Evolutionary conservation across 2,797 vertebrate genomes (phyloP).

Genomic region (Atherinosoma microstoma): DNA sequence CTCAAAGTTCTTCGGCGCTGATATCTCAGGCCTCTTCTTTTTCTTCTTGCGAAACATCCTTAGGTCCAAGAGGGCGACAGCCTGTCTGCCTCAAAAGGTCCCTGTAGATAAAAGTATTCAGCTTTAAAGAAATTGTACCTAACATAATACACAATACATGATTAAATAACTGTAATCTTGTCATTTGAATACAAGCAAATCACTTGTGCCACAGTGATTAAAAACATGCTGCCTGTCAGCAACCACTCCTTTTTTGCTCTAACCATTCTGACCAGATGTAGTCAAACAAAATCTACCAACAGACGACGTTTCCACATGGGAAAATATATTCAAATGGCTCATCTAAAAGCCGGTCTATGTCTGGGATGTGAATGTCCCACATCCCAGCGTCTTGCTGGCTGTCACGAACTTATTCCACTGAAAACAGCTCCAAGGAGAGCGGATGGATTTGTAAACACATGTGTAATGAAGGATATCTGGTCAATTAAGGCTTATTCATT

Average conservation of each 20-base stretch:
- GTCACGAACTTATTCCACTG: conserved; percentile 55
- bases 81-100: conserved; percentile 60
- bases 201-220: conserved; percentile 1
- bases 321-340: conserved; percentile 36
- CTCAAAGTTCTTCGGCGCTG: conserved; percentile 96
- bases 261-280: conserved; percentile 16
- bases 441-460: conserved; percentile 71
- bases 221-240: neutral
- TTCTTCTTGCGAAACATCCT: conserved; percentile 99
- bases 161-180: conserved; percentile 32
- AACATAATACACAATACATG: conserved; percentile 16
- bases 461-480: conserved; percentile 82
- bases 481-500: conserved; percentile 82
- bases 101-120: conserved; percentile 47
- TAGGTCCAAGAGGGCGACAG: conserved; percentile 62
- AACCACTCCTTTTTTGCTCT: conserved; percentile 17
- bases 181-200: conserved; percentile 50
- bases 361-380: conserved; percentile 35
- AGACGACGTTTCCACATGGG: conserved; percentile 28
- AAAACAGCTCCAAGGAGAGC: conserved; percentile 62
- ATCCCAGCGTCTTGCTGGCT: conserved; percentile 37
- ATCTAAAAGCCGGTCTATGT: conserved; percentile 34
- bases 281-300: conserved; percentile 44
- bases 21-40: conserved; percentile 99
- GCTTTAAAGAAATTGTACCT: conserved; percentile 21